Base-by-base conservation (phyloP, 1,140 invertebrate species). In the Cydia strobilella region DNA sequence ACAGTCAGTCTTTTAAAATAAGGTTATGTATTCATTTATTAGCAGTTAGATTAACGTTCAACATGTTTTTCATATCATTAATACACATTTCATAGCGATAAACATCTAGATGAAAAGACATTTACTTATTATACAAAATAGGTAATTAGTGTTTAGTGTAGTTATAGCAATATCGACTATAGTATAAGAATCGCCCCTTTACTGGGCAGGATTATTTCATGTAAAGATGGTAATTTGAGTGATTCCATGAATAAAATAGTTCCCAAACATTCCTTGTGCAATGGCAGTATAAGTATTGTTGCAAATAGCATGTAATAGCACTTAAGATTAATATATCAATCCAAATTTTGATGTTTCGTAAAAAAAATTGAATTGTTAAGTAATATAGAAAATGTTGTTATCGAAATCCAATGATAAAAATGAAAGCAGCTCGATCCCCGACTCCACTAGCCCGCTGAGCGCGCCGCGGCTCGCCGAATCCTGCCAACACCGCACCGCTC, bases 41-140 rank as follows among this genome's bases (percentile, higher is more conserved):
- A 77, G 80, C 82, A 76, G 63, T 79, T 83, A 80, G 78, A 78
- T 65, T 59, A 77, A 84, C 80, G 82, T 79, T 78, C 79, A 76
- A 83, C 84, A 85, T 88, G 84, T 85, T 86, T 86, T 87, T 82
- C 75, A 90, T 91, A 90, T 91, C 90, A 89, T 86, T 82, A 77
- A 65, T 80, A 86, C 77, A 84, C 82, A 85, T 85, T 80, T 83
- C 84, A 85, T 85, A 83, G 80, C 80, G 78, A 79, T 82, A 77
- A 82, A 84, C 80, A 82, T 85, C 76, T 87, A 86, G 79, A 74
- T 72, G 80, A 86, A 82, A 83, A 82, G 77, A 85, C 81, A 80
- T 85, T 82, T 82, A 84, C 76, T 59, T 69, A 69, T 69, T 80
- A 79, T 83, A 79, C 54, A 59, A 59, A 59, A 59, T 82, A 85